These are phyloP conservation scores for Trichosurus vulpecula DNA, from an alignment of 2,797 vertebrate genomes.

Conservation along the genomic window DNA sequence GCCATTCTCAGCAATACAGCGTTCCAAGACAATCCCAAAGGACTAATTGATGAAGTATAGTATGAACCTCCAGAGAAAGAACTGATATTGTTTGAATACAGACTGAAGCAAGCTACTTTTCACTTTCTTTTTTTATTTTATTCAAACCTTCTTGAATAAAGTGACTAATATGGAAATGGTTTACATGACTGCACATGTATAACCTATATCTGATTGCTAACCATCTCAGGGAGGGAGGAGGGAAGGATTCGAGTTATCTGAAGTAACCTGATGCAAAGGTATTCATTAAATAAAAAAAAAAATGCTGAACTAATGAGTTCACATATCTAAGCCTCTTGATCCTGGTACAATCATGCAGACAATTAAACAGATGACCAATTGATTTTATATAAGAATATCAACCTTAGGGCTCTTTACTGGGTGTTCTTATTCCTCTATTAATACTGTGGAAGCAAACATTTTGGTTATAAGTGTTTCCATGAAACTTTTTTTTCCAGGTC, in stretches of 20 bases:
- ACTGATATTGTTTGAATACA: no score
- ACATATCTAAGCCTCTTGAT: slow-evolving; percentile 54
- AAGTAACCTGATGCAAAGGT: slow-evolving; percentile 47
- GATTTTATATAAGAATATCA: slow-evolving; percentile 28
- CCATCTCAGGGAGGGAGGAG: background rate
- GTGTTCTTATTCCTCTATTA: background rate
- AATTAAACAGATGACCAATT: slow-evolving; percentile 30
- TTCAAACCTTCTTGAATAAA: background rate
- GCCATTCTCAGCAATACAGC: background rate
- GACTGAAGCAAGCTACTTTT: background rate
- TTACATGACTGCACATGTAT: background rate
- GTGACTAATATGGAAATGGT: no score
- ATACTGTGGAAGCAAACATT: slow-evolving; percentile 29
- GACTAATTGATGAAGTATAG: no score
- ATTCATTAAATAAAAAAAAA: slow-evolving; percentile 38
- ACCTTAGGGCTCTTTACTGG: background rate
- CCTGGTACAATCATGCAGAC: slow-evolving; percentile 40
- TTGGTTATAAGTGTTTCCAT: slow-evolving; percentile 13
- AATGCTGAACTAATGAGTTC: slow-evolving; percentile 23
- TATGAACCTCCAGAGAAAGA: no score
- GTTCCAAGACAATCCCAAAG: background rate
- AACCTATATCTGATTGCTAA: background rate
- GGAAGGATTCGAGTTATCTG: background rate
- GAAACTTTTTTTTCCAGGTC: slow-evolving; percentile 42
- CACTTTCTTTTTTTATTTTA: background rate